Percentiles rank a stretch among this genome's conserved stretches.
Evolutionary conservation across 92 coral and sea anemone genomes (phyloP).

Genomic region (Parazoanthus atlanticus): DNA sequence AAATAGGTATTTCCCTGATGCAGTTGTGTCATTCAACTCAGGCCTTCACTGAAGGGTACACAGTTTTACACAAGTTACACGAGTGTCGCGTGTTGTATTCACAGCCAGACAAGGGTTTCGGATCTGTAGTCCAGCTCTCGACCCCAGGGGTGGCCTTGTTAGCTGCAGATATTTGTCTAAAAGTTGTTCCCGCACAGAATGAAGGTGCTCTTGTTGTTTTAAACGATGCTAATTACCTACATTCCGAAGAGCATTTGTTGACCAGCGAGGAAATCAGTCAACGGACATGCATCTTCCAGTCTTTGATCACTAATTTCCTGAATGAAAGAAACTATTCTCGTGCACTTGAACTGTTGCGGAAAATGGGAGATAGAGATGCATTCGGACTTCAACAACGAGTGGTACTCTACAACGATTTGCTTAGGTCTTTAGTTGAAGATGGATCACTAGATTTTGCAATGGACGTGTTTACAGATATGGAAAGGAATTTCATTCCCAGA

Average conservation of each 20-base stretch:
- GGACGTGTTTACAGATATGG: constrained; percentile 60
- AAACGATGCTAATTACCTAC: constrained; percentile 67
- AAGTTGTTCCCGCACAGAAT: constrained; percentile 59
- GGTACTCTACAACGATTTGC: constrained; percentile 64
- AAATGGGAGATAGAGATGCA: constrained; percentile 64
- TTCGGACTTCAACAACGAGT: constrained; percentile 56
- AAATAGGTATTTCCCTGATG: constrained; percentile 81
- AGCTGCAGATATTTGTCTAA: constrained; percentile 80
- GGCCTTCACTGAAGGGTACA: constrained; percentile 63
- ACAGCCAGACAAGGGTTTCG: constrained; percentile 53
- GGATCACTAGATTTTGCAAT: constrained; percentile 59
- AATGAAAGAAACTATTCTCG: constrained; percentile 37
- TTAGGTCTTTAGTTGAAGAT: constrained; percentile 53
- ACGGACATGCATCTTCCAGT: constrained; percentile 54
- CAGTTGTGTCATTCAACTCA: constrained; percentile 46
- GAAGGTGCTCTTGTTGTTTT: constrained; percentile 79
- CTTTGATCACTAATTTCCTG: constrained; percentile 52
- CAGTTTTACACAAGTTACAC: constrained; percentile 72
- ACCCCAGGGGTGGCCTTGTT: constrained; percentile 63
- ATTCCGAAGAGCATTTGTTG: constrained; percentile 36
- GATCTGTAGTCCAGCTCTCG: constrained; percentile 55
- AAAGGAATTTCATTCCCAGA: constrained; percentile 51
- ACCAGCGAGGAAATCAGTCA: constrained; percentile 60
- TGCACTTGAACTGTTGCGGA: constrained; percentile 59
- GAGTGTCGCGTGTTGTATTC: constrained; percentile 68